Conservation (phyloP, 1,140 invertebrate species). For the Drosophila pandora region DNA sequence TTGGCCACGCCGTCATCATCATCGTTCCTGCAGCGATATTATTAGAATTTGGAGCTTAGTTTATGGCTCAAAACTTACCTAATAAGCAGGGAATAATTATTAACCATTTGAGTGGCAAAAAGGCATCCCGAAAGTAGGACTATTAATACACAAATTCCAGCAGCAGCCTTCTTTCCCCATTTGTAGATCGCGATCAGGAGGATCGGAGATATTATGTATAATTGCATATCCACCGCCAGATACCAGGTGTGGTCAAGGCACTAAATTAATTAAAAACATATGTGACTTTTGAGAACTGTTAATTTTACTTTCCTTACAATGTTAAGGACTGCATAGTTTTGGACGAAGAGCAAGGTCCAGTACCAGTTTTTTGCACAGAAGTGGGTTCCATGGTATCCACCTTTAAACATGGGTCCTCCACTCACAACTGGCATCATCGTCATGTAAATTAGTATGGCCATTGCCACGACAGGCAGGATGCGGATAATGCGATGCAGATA, state of each 20-base stretch:
- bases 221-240: slow-evolving; percentile 92
- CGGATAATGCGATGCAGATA: slow-evolving; percentile 66
- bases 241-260: slow-evolving; percentile 96
- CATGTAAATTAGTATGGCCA: slow-evolving; percentile 46
- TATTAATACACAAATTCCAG: slow-evolving; percentile 42
- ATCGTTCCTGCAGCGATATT: slow-evolving; percentile 9
- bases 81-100: slow-evolving; percentile 33
- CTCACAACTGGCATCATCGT: slow-evolving; percentile 21
- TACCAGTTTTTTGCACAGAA: slow-evolving; percentile 66
- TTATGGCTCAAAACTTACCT: slow-evolving; percentile 15
- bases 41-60: background rate
- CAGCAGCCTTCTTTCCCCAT: slow-evolving; percentile 83
- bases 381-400: slow-evolving; percentile 14
- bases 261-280: slow-evolving; percentile 84
- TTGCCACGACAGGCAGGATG: slow-evolving; percentile 46
- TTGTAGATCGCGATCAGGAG: slow-evolving; percentile 88
- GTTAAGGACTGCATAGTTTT: slow-evolving; percentile 52
- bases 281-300: background rate
- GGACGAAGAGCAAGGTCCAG: slow-evolving; percentile 55
- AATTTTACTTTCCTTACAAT: slow-evolving; percentile 6
- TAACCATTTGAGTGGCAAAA: slow-evolving; percentile 51
- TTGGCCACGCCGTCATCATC: background rate
- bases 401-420: slow-evolving; percentile 37
- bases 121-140: slow-evolving; percentile 45
- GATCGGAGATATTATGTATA: slow-evolving; percentile 90